These are phyloP conservation scores for Tridacna crocea DNA, from an alignment of 2,888 invertebrate genomes.

Conservation along the genomic window DNA sequence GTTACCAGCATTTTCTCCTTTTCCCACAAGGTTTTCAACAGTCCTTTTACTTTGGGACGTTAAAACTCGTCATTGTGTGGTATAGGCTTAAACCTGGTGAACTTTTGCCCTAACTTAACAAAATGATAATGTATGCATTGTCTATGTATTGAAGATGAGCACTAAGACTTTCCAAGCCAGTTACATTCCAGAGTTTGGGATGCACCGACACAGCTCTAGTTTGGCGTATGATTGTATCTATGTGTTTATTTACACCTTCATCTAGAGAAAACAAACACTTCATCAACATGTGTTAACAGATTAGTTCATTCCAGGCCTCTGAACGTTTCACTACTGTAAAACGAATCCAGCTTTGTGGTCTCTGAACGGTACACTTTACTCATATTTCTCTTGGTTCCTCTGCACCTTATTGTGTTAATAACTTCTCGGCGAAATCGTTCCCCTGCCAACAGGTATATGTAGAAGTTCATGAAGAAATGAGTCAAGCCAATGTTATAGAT, in stretches of 20 bases:
- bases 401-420: constrained; percentile 45
- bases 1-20: no score
- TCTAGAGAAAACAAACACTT: not conserved
- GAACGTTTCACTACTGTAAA: constrained; percentile 60
- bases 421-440: constrained; percentile 80
- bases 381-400: constrained; percentile 32
- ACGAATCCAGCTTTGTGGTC: constrained; percentile 62
- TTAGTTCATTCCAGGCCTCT: constrained; percentile 21
- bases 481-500: constrained; percentile 80
- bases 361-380: constrained; percentile 48
- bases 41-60: no score
- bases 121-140: no score
- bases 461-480: constrained; percentile 83
- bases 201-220: no score
- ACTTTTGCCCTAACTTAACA: no score
- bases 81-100: no score
- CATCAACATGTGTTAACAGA: not conserved
- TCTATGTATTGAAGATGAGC: no score
- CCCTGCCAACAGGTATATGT: constrained; percentile 82
- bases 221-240: not conserved
- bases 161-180: no score
- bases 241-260: not conserved
- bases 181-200: no score
- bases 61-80: no score
- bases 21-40: no score